Conservation (phyloP, 2,888 invertebrate genomes). For the Anthophora plumipes region DNA sequence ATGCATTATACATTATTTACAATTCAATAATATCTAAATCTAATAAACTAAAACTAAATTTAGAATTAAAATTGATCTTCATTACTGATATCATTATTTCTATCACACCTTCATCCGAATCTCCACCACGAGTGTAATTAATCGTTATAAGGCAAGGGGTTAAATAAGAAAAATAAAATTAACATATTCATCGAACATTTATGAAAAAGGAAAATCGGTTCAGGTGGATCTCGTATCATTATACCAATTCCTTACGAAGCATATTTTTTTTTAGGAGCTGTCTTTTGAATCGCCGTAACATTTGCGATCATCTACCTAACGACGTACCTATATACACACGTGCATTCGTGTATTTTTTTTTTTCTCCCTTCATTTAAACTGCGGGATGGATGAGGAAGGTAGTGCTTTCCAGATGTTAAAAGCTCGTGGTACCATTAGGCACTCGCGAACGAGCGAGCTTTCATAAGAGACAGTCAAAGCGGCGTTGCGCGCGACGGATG, state of each 20-base stretch:
- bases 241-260: background rate
- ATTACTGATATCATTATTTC: too few species aligned
- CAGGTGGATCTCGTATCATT: background rate
- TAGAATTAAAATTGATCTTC: too few species aligned
- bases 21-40: too few species aligned
- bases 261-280: background rate
- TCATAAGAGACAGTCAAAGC: slow-evolving; percentile 43
- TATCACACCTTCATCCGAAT: too few species aligned
- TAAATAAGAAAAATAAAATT: too few species aligned
- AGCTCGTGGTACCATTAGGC: slow-evolving; percentile 40
- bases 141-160: too few species aligned
- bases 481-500: slow-evolving; percentile 24
- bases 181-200: too few species aligned
- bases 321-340: background rate
- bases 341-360: background rate
- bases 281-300: background rate
- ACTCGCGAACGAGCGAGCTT: slow-evolving; percentile 17
- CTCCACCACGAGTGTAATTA: too few species aligned
- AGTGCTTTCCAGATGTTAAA: slow-evolving; percentile 37
- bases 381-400: background rate
- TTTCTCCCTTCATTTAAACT: slow-evolving; percentile 7
- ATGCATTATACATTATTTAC: too few species aligned
- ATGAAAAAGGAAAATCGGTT: background rate
- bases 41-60: too few species aligned
- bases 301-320: slow-evolving; percentile 10